phyloP scores from a whole-genome alignment of 2,797 vertebrate species.

The Enteromius mattozi region DNA sequence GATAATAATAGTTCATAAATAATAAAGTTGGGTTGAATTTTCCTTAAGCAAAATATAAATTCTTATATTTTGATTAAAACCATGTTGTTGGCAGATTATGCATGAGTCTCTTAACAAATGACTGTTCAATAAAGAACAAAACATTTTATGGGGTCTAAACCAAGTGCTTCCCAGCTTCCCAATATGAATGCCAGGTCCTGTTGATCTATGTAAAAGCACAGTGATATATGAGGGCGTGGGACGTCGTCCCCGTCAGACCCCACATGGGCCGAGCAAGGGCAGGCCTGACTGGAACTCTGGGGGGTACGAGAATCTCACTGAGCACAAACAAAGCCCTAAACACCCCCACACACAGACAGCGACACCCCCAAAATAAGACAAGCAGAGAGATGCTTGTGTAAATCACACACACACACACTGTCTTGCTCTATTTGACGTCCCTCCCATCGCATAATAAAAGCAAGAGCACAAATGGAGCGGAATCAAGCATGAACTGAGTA shows the following conservation, averaged over 20 bases:
- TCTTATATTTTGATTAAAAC: neutral
- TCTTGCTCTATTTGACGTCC: slow-evolving; percentile 27
- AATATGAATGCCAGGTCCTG: slow-evolving; percentile 1
- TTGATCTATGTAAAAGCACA: slow-evolving; percentile 51
- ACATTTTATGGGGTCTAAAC: slow-evolving; percentile 42
- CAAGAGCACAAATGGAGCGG: slow-evolving; percentile 24
- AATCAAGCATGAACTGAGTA: slow-evolving; percentile 19
- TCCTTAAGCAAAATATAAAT: neutral
- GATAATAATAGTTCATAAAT: no score
- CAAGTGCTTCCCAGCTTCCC: neutral
- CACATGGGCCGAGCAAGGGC: slow-evolving; percentile 65
- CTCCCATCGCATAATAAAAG: slow-evolving; percentile 45
- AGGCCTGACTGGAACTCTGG: slow-evolving; percentile 37
- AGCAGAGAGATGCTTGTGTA: slow-evolving; percentile 66
- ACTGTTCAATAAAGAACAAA: slow-evolving; percentile 10
- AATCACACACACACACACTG: slow-evolving; percentile 62
- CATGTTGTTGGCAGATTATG: slow-evolving; percentile 2
- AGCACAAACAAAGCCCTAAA: slow-evolving; percentile 74
- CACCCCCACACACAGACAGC: slow-evolving; percentile 61
- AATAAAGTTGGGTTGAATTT: neutral
- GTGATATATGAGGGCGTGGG: slow-evolving; percentile 75
- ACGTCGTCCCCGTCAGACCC: slow-evolving; percentile 73
- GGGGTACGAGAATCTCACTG: slow-evolving; percentile 70
- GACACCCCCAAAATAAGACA: slow-evolving; percentile 55
- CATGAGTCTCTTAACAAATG: slow-evolving; percentile 27